Percentiles rank a stretch among this genome's conserved stretches.
phyloP scores from a whole-genome alignment of 2,113 vertebrate species.

The Pedionomus torquatus region DNA sequence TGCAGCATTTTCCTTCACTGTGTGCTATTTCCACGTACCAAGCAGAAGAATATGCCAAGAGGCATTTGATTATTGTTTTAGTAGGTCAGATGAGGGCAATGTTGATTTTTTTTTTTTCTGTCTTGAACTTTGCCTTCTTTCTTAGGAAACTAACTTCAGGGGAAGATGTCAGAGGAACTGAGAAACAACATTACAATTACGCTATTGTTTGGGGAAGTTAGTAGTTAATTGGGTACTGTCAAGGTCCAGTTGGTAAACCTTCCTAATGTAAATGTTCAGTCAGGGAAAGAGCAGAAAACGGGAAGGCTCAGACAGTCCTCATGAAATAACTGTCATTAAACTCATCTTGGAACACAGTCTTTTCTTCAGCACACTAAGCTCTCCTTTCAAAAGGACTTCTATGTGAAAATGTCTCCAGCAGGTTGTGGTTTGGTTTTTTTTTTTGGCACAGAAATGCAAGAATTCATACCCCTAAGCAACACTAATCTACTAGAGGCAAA shows the following conservation, averaged over 20 bases:
- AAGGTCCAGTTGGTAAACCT: not conserved
- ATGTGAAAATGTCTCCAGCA: not conserved
- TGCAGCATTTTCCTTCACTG: not conserved
- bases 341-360: not conserved
- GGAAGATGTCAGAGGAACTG: not conserved
- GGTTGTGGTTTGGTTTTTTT: too few species aligned
- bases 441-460: not conserved
- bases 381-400: slow-evolving; percentile 35
- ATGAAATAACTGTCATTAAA: not conserved
- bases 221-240: not conserved
- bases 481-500: slow-evolving; percentile 1
- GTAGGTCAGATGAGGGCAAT: not conserved
- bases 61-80: not conserved
- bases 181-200: not conserved
- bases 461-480: slow-evolving; percentile 1
- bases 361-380: not conserved
- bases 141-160: not conserved
- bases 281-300: not conserved
- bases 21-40: not conserved
- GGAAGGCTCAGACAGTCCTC: not conserved
- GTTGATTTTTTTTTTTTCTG: not conserved
- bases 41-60: not conserved
- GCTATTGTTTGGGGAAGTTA: not conserved
- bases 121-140: not conserved
- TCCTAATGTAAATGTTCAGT: not conserved